Evolutionary conservation across 2,888 invertebrate genomes (phyloP), one percentile per base, ranked within the genome.

Genomic region (Thereva nobilitata): DNA sequence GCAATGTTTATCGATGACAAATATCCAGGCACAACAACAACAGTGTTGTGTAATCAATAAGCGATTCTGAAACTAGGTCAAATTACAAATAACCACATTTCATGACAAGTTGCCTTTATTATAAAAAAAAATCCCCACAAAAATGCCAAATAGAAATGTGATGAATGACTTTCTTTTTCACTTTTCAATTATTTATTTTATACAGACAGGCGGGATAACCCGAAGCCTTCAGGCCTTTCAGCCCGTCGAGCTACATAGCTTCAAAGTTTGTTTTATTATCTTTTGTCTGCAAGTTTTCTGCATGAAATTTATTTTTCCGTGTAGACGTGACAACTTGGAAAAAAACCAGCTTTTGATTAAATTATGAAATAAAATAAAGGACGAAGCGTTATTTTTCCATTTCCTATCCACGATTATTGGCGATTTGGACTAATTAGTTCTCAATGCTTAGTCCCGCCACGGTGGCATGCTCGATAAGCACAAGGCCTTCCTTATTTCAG

Each of bases 21-120:
- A 52, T 12, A 54, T 59, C 8, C 54, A 64, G 52, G 54, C 67
- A 61, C 40, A 53, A 59, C 47, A 64, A 45, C 54, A 47, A 7
- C 44, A 44, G 44, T 64, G 45, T 80, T 80, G 80, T 80, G 79
- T 76, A 80, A 80, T 80, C 80, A 79, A 80, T 80, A 80, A 80
- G 76, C 74, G 75, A 79, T 76, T 75, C 72, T 73, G 70, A 72
- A 72, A 68, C 76, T 77, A 76, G 79, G 77, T 79, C 79, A 76
- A 76, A 77, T 79, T 79, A 75, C 76, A 77, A 73, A 74, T 72
- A 74, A 75, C 57, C 42, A 52, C 37, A 47, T 64, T 67, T 70
- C 70, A 70, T 59, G 70, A 70, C 67, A 69, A 69, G 41, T 57
- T 42, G 23, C 50, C 50, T 7, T 42, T 45, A 38, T 64, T 53